phyloP scores from a whole-genome alignment of 2,797 vertebrate genomes.

The Anniella stebbinsi region DNA sequence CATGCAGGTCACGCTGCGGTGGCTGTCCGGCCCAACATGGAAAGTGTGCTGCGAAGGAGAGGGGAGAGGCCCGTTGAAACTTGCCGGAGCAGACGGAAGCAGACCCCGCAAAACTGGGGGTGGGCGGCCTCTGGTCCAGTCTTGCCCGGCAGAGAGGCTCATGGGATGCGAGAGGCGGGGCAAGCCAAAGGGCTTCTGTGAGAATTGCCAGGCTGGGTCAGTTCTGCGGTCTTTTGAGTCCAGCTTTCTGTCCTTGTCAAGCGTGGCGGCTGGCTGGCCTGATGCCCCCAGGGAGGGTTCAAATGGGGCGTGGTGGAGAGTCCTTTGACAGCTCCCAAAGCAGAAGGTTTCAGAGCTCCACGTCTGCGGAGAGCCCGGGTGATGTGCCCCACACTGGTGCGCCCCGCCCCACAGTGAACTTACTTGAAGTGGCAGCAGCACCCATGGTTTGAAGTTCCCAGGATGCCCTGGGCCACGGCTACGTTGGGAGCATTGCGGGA shows the following conservation, averaged over 20 bases:
- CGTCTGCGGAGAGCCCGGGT: no score
- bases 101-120: fast-evolving
- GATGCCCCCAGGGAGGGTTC: background rate
- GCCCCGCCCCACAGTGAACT: background rate
- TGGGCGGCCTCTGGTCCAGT: fast-evolving
- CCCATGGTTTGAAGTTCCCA: background rate
- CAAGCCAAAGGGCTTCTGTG: no score
- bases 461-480: background rate
- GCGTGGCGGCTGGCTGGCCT: no score
- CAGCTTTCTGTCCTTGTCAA: no score
- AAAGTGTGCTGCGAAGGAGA: conserved; percentile 85
- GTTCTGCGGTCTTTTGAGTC: no score
- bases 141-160: no score
- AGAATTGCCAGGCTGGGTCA: no score
- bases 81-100: background rate
- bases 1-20: conserved; percentile 94
- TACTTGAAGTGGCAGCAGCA: background rate
- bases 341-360: no score
- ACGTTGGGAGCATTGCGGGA: no score
- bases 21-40: conserved; percentile 90
- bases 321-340: no score
- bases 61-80: background rate
- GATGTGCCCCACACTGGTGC: no score
- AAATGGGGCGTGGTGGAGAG: background rate
- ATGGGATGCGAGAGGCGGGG: background rate